Conservation (phyloP, 2,113 vertebrate genomes). For the Burhinus oedicnemus region DNA sequence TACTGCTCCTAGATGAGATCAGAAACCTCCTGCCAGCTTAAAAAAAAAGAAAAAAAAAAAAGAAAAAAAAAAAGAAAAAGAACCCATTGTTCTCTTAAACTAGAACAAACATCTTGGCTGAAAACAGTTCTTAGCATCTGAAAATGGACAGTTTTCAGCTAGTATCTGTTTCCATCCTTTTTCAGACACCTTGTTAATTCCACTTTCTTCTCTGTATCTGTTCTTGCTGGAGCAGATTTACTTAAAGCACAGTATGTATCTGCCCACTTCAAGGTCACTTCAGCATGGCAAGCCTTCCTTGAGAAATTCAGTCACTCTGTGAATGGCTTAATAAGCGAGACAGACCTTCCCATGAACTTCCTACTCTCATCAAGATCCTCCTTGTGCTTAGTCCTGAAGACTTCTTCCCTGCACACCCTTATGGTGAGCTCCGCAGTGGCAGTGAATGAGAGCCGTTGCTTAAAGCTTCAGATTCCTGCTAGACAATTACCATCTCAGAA, state of each 20-base stretch:
- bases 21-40: background rate
- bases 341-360: background rate
- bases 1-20: background rate
- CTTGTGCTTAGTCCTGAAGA: background rate
- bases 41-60: background rate
- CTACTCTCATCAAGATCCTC: background rate
- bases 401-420: background rate
- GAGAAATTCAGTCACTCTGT: background rate
- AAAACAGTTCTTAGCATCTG: background rate
- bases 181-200: background rate
- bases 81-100: background rate
- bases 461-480: background rate
- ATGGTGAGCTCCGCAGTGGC: background rate
- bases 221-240: background rate
- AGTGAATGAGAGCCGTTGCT: background rate
- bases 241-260: background rate
- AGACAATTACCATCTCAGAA: background rate
- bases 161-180: background rate
- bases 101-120: background rate
- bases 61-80: background rate
- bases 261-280: background rate
- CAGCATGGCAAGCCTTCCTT: background rate
- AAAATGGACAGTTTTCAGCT: background rate
- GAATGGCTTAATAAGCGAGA: background rate
- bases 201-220: background rate